A percentile compares a stretch with the other conserved stretches of the same genome.
Conservation (phyloP, 2,888 invertebrate genomes). For the Phorcus lineatus region DNA sequence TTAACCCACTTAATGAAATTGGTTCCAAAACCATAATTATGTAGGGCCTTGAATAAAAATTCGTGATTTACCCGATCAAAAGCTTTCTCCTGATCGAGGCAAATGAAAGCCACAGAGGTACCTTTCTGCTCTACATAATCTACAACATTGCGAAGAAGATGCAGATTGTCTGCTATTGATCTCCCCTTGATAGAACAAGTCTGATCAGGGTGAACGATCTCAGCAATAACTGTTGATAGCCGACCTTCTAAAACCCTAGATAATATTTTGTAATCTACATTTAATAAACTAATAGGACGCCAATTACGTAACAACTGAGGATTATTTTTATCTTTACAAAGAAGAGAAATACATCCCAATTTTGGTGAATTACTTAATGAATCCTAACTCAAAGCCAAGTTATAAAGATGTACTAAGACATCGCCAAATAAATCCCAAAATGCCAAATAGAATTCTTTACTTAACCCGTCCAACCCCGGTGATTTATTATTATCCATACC, state of each 20-base stretch:
- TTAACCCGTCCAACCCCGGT: conserved; percentile 44
- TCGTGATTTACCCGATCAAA: conserved; percentile 49
- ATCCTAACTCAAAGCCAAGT: no score
- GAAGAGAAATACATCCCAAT: no score
- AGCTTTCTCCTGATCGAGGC: conserved; percentile 53
- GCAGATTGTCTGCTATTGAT: conserved; percentile 39
- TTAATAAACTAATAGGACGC: conserved; percentile 43
- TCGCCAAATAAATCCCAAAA: conserved; percentile 15
- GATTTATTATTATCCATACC: conserved; percentile 36
- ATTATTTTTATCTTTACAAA: no score
- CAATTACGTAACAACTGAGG: conserved; percentile 5
- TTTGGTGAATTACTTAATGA: no score
- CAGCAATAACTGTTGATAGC: no score
- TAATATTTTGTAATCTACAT: conserved; percentile 46
- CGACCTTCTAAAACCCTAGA: conserved; percentile 43
- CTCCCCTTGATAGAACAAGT: background rate
- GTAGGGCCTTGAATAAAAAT: conserved; percentile 41
- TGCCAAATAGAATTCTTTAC: conserved; percentile 41
- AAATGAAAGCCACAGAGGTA: conserved; percentile 39
- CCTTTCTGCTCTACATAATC: conserved; percentile 45
- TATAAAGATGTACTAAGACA: background rate
- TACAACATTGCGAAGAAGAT: conserved; percentile 41
- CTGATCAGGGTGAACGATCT: conserved; percentile 12
- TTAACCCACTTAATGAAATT: conserved; percentile 44
- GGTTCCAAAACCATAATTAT: conserved; percentile 43